phyloP scores from a whole-genome alignment of 2,888 invertebrate genomes.

The Microplitis deprimator region DNA sequence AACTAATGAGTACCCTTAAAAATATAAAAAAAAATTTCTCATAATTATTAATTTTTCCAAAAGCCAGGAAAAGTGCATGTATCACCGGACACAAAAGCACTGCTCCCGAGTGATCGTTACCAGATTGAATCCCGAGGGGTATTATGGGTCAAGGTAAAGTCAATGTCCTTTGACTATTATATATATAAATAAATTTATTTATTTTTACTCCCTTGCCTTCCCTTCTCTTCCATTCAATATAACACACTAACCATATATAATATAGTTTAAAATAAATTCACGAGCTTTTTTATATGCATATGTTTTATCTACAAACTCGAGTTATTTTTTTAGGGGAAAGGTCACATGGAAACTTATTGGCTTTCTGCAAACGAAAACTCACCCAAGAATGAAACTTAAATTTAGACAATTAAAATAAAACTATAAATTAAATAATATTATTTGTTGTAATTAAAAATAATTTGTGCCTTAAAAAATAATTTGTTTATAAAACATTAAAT shows the following conservation, averaged over 20 bases:
- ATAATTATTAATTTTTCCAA: slow-evolving; percentile 49
- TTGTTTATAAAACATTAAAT: neutral
- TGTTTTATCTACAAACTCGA: no score
- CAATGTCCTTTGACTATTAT: neutral
- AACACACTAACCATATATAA: no score
- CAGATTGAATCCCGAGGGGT: slow-evolving; percentile 80
- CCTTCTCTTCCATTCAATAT: no score
- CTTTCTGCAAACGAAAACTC: slow-evolving; percentile 73
- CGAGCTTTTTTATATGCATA: no score
- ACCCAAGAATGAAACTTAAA: neutral
- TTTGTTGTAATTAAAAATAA: neutral
- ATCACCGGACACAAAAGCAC: slow-evolving; percentile 80
- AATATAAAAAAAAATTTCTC: slow-evolving; percentile 67
- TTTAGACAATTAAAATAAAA: neutral
- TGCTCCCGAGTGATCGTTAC: slow-evolving; percentile 79
- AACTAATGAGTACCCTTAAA: slow-evolving; percentile 18
- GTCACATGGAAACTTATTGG: slow-evolving; percentile 90
- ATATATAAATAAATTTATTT: no score
- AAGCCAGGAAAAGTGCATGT: slow-evolving; percentile 84
- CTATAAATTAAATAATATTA: neutral
- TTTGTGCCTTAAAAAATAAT: slow-evolving; percentile 2
- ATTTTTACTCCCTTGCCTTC: no score
- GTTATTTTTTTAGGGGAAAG: slow-evolving; percentile 81
- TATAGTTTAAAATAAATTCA: no score
- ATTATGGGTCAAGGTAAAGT: slow-evolving; percentile 83